Conservation (phyloP, 2,113 vertebrate genomes). For the Hipposideros armiger region DNA sequence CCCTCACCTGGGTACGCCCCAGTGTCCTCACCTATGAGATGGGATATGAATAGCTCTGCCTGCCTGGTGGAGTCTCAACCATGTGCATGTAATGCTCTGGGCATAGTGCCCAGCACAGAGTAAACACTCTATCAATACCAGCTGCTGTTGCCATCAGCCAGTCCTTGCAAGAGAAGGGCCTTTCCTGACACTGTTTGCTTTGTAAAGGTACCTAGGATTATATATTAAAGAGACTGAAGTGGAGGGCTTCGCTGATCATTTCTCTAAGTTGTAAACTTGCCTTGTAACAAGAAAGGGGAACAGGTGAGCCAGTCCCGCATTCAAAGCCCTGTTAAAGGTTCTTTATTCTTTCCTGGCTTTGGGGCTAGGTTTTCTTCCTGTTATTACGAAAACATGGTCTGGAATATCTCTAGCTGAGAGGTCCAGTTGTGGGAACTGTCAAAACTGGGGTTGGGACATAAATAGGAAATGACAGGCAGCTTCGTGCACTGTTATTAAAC, state of each 20-base stretch:
- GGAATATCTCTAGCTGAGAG: constrained; percentile 80
- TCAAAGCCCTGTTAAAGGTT: not conserved
- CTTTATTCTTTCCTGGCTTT: constrained; percentile 42
- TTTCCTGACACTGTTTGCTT: not conserved
- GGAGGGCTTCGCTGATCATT: not conserved
- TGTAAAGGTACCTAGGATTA: not conserved
- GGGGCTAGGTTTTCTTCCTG: constrained; percentile 79
- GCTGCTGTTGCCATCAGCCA: not conserved
- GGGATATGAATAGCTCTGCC: not conserved
- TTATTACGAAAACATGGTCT: constrained; percentile 81
- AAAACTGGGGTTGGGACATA: constrained; percentile 84
- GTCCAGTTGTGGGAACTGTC: constrained; percentile 82
- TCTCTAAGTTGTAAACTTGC: constrained; percentile 30
- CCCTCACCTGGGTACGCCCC: not conserved
- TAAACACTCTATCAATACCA: not conserved
- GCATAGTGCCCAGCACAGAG: not conserved
- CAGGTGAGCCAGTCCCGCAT: not conserved
- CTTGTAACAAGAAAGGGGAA: not conserved
- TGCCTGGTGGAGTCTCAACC: not conserved
- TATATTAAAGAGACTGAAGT: not conserved
- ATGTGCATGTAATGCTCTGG: not conserved
- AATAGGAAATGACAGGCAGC: constrained; percentile 87
- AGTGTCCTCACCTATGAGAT: not conserved
- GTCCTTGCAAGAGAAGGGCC: not conserved
- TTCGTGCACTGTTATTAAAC: constrained; percentile 88